Base-by-base conservation (phyloP, 2,888 invertebrate genomes). In the Eledone cirrhosa region DNA sequence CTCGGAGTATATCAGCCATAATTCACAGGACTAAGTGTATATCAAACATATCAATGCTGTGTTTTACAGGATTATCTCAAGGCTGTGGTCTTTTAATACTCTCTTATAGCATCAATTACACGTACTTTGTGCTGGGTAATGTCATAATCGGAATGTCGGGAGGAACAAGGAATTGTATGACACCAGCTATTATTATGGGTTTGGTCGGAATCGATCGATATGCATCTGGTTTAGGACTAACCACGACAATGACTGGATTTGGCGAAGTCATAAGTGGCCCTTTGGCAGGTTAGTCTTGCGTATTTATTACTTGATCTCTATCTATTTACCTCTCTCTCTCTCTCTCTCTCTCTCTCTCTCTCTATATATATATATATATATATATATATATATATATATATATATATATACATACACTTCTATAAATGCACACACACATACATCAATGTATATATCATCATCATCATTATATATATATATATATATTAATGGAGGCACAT, bases 111-210 rank as follows among this genome's bases (percentile, higher is more conserved):
- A 8, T 8, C 3, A 72, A n/a, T 19, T 72, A 72, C 22, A 3
- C 13, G 19, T 41, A 33, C 14, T 72, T 72, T 72, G 72, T 72
- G 3, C 13, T 72, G 5, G 72, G 72, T 7, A 72, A 27, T 14
- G 72, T 72, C 31, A 72, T 72, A 13, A 72, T 72, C 31, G 72
- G 72, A 72, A 11, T 72, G 13, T 31, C 29, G 0, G 22, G 33
- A 7, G 72, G 72, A 3, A 72, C 72, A 31, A 72, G 72, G 22
- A 72, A 72, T 19, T 72, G 72, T 41, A 72, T 72, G 72, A 72
- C 72, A 4, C 41, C 72, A n/a, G 72, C n/a, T 72, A 72, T 72
- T 27, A 72, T 72, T 31, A 72, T 72, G 72, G 72, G 41, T 72
- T 16, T 72, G 1, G 41, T 72, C 13, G 72, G 72, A 33, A 72